These are phyloP conservation scores for Corvus moneduloides DNA, from an alignment of 2,113 vertebrate genomes.

Conservation along the genomic window DNA sequence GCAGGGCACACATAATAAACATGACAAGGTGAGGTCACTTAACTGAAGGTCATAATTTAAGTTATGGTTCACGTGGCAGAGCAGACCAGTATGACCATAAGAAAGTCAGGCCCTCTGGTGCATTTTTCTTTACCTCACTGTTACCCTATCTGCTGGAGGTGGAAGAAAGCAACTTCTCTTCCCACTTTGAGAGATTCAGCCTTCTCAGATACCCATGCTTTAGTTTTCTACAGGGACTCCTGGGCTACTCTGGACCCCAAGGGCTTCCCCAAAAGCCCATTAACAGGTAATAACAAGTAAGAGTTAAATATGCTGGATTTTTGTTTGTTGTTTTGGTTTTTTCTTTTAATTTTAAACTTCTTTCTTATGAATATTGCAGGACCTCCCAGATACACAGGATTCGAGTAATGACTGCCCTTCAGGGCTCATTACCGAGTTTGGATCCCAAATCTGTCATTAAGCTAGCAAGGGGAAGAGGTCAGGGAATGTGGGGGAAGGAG, in stretches of 20 bases:
- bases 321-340: background rate
- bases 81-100: background rate
- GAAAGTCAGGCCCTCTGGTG: background rate
- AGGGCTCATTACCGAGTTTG: conserved; percentile 16
- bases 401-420: conserved; percentile 11
- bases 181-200: background rate
- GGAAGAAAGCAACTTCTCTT: background rate
- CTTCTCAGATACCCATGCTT: background rate
- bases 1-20: background rate
- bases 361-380: background rate
- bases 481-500: background rate
- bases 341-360: background rate
- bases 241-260: background rate
- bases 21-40: background rate
- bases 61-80: background rate
- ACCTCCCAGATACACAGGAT: background rate
- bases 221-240: background rate
- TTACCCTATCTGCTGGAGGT: background rate
- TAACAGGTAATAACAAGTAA: background rate
- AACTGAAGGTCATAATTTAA: background rate
- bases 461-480: conserved; percentile 38
- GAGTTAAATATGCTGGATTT: background rate
- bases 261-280: background rate
- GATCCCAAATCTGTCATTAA: conserved; percentile 51
- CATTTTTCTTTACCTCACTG: background rate